Evolutionary conservation across 2,797 vertebrate species (phyloP).

Genomic region (Novumbra hubbsi): DNA sequence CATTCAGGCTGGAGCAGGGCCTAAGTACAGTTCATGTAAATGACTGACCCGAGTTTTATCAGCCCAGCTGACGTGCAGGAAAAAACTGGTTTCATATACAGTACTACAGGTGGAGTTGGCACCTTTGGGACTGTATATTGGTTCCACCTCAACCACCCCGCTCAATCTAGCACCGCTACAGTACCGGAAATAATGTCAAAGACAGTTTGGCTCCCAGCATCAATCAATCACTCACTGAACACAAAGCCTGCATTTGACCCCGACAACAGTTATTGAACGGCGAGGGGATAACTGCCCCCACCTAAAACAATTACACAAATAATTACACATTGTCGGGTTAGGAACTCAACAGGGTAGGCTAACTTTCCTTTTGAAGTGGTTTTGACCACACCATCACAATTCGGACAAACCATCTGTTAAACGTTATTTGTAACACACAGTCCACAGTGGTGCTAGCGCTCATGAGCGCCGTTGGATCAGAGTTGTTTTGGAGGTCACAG

Average conservation of each 20-base stretch:
- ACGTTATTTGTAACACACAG: not conserved
- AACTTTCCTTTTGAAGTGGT: too few species aligned
- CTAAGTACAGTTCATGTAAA: not conserved
- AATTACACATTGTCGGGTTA: not conserved
- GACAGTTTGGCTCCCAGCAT: not conserved
- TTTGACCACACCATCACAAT: not conserved
- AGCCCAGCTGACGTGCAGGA: not conserved
- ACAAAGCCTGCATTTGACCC: too few species aligned
- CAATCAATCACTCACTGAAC: not conserved
- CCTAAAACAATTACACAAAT: not conserved
- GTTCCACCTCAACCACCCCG: not conserved
- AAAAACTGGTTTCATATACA: not conserved
- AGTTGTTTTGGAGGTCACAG: not conserved
- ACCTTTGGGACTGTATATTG: not conserved
- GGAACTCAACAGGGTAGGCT: not conserved
- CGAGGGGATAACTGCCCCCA: too few species aligned
- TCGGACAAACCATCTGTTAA: not conserved
- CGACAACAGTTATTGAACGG: too few species aligned
- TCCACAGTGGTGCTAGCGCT: not conserved
- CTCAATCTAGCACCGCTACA: not conserved
- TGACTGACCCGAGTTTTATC: not conserved
- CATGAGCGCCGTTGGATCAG: not conserved
- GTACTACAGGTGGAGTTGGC: not conserved
- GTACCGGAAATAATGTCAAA: not conserved
- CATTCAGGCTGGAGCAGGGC: too few species aligned